A percentile compares a stretch with the other conserved stretches of the same genome.
Evolutionary conservation across 2,888 invertebrate genomes (phyloP).

Genomic region (Harmothoe impar): DNA sequence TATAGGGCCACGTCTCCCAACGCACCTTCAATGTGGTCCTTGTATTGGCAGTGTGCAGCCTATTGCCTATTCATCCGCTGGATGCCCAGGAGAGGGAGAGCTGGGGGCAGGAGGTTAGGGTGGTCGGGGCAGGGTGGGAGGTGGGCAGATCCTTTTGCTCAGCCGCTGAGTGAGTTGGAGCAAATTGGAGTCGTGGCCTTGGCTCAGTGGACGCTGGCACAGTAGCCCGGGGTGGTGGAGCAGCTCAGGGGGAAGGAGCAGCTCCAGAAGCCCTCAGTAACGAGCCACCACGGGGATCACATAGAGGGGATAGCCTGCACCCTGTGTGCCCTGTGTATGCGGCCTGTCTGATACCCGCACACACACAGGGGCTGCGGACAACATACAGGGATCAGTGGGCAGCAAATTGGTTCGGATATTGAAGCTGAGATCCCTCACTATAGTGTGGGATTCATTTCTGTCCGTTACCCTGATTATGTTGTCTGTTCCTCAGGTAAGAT

Average conservation of each 20-base stretch:
- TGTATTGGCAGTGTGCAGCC: no score
- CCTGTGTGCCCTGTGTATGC: background rate
- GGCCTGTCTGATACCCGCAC: no score
- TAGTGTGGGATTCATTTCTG: no score
- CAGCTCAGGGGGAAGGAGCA: background rate
- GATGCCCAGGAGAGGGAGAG: background rate
- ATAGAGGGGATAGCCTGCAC: background rate
- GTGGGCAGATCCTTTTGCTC: background rate
- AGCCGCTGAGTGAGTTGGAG: background rate
- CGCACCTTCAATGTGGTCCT: no score
- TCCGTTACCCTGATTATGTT: no score
- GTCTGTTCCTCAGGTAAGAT: no score
- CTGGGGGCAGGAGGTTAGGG: background rate
- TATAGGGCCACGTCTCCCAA: no score
- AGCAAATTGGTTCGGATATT: no score
- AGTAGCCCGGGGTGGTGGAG: background rate
- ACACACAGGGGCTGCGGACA: no score
- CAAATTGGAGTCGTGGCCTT: conserved; percentile 8
- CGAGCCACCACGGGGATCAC: background rate
- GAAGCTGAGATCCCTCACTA: no score
- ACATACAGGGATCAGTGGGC: no score
- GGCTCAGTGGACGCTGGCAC: background rate
- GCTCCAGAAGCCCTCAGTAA: conserved; percentile 18
- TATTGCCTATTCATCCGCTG: no score
- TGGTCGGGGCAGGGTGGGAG: background rate